A percentile compares a stretch with the other conserved stretches of the same genome.
Evolutionary conservation across 2,888 invertebrate species (phyloP).

Genomic region (Electrophaes corylata): DNA sequence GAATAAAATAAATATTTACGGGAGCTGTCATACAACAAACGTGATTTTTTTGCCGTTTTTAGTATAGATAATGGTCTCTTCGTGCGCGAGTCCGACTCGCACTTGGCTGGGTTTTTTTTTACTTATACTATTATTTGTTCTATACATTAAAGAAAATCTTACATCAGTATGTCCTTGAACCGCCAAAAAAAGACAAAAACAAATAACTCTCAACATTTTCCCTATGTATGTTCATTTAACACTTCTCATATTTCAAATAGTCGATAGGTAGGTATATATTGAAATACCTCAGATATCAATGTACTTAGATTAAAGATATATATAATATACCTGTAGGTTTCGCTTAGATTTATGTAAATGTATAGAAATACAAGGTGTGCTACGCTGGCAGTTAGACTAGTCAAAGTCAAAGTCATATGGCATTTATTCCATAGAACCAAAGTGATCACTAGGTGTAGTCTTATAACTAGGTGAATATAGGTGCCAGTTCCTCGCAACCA

Average conservation of each 20-base stretch:
- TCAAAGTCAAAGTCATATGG: too few species aligned
- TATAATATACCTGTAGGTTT: slow-evolving; percentile 10
- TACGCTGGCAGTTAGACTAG: too few species aligned
- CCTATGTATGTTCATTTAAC: not conserved
- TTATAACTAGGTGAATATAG: too few species aligned
- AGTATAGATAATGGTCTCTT: too few species aligned
- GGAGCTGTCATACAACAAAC: too few species aligned
- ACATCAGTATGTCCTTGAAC: slow-evolving; percentile 50
- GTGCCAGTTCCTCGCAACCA: too few species aligned
- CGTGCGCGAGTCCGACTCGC: too few species aligned
- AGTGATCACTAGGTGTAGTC: too few species aligned
- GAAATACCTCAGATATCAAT: slow-evolving; percentile 21
- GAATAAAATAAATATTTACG: too few species aligned
- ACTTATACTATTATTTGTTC: not conserved
- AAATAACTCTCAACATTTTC: slow-evolving; percentile 35
- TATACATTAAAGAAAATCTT: slow-evolving; percentile 35
- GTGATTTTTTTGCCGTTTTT: too few species aligned
- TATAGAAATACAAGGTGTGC: slow-evolving; percentile 7
- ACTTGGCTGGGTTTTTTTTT: too few species aligned
- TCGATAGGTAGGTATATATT: slow-evolving; percentile 15
- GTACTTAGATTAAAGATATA: slow-evolving; percentile 4
- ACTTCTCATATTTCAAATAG: slow-evolving; percentile 6
- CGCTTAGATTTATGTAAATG: not conserved
- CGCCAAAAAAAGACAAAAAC: slow-evolving; percentile 36
- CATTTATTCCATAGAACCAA: too few species aligned